Evolutionary conservation across 2,113 vertebrate species (phyloP).

Genomic region (Stercorarius parasiticus): DNA sequence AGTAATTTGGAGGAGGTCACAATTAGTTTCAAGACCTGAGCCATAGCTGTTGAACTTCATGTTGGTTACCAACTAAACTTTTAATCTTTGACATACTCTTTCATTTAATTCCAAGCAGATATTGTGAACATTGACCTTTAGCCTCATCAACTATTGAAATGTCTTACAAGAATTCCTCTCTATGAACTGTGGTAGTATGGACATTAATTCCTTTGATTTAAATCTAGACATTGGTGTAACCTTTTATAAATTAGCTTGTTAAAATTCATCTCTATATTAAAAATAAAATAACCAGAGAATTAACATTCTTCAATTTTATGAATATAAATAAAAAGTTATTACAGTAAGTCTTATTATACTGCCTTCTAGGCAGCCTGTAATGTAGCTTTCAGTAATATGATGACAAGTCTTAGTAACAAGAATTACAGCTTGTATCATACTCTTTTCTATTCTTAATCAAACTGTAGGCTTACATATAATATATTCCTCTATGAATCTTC

Average conservation of each 20-base stretch:
- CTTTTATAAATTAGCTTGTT: constrained; percentile 48
- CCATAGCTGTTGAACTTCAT: background rate
- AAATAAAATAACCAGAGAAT: constrained; percentile 22
- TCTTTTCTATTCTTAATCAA: background rate
- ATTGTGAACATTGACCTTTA: constrained; percentile 12
- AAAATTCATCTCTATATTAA: constrained; percentile 46
- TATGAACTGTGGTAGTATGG: background rate
- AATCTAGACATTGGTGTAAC: constrained; percentile 23
- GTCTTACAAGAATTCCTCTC: background rate
- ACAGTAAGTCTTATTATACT: background rate
- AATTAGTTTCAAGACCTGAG: background rate
- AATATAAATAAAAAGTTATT: constrained; percentile 53
- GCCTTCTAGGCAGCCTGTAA: background rate
- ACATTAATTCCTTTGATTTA: constrained; percentile 35
- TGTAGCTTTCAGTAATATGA: background rate
- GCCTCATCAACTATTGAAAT: constrained; percentile 20
- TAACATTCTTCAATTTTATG: constrained; percentile 30
- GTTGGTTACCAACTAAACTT: background rate
- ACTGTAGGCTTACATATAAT: background rate
- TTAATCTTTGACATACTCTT: background rate
- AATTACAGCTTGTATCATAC: background rate
- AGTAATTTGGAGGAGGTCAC: background rate
- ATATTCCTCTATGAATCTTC: background rate
- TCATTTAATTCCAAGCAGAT: background rate
- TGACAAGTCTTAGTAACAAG: background rate